A percentile compares a stretch with the other conserved stretches of the same genome.
phyloP scores from a whole-genome alignment of 2,797 vertebrate species.

The Hybognathus amarus region DNA sequence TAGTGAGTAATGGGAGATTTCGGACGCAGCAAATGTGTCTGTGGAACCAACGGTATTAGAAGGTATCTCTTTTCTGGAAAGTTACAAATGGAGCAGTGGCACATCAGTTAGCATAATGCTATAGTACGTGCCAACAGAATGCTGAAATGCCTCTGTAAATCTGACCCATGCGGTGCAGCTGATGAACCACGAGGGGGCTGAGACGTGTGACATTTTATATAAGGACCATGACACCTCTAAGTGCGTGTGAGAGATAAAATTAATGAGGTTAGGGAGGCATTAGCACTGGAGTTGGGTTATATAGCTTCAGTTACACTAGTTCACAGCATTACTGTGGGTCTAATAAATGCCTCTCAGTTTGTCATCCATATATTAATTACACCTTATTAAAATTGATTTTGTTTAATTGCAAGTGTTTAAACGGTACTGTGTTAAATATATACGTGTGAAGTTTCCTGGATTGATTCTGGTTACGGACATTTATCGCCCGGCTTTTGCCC shows the following conservation, averaged over 20 bases:
- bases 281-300: conserved; percentile 19
- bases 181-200: neutral
- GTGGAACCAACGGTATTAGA: neutral
- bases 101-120: neutral
- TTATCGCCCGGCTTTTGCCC: no score
- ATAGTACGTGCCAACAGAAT: neutral
- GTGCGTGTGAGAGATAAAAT: conserved; percentile 24
- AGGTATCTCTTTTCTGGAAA: neutral
- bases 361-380: neutral
- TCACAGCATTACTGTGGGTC: conserved; percentile 14
- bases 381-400: neutral
- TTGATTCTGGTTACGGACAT: no score
- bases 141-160: conserved; percentile 14
- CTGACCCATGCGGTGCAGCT: neutral
- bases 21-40: no score
- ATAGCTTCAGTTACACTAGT: conserved; percentile 18
- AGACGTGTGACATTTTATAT: conserved; percentile 37
- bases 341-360: conserved; percentile 1
- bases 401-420: neutral
- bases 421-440: neutral
- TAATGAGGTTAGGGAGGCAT: conserved; percentile 4
- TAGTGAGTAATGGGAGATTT: no score
- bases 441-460: neutral
- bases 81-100: neutral
- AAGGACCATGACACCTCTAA: conserved; percentile 14